Conservation (phyloP, 1,140 invertebrate species). For the Pseudoatta argentina region DNA sequence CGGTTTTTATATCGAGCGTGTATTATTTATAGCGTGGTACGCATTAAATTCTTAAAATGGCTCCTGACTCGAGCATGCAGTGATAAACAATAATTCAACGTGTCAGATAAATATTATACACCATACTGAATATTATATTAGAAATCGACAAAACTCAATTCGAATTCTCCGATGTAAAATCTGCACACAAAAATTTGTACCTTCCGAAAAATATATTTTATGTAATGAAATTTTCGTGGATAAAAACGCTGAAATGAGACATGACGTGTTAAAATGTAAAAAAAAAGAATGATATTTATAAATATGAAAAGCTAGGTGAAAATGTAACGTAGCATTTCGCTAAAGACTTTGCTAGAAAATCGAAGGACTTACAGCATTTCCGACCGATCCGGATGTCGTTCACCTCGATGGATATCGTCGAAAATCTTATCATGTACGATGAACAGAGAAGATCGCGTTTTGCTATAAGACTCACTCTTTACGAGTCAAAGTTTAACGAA, state of each 20-base stretch:
- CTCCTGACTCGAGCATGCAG: not conserved
- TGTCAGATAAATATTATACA: not conserved
- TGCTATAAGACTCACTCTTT: not conserved
- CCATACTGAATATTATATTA: not conserved
- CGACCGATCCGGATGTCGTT: slow-evolving; percentile 53
- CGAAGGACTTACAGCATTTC: slow-evolving; percentile 58
- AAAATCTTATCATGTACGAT: slow-evolving; percentile 31
- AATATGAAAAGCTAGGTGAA: slow-evolving; percentile 42
- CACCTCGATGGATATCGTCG: slow-evolving; percentile 26
- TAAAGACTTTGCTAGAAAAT: slow-evolving; percentile 41
- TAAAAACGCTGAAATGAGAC: not conserved
- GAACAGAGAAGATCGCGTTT: slow-evolving; percentile 23
- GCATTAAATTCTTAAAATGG: slow-evolving; percentile 42
- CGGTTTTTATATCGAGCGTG: slow-evolving; percentile 17
- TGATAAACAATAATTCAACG: slow-evolving; percentile 10
- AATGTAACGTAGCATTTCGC: slow-evolving; percentile 43
- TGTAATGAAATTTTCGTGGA: not conserved
- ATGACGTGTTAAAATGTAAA: not conserved
- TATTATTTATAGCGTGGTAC: slow-evolving; percentile 4
- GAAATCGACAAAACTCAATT: not conserved
- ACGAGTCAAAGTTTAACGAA: slow-evolving; percentile 5
- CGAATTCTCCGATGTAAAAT: not conserved
- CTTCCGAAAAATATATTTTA: not conserved
- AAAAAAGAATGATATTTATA: slow-evolving; percentile 12
- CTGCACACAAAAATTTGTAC: not conserved